Conservation (phyloP, 2,113 vertebrate species). For the Salvelinus alpinus region DNA sequence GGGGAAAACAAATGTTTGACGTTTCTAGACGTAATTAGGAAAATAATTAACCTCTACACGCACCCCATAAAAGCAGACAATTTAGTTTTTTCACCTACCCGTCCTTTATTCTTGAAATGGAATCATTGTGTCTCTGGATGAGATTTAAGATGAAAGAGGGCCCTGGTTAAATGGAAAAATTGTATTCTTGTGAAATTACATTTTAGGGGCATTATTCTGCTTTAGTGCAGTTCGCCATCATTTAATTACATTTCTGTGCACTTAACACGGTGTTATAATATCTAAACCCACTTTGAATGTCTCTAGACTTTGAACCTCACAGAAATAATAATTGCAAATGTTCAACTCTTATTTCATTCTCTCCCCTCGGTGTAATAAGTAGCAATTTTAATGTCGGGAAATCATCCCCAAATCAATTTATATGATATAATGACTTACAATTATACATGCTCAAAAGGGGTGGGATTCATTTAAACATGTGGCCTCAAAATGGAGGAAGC, state of each 20-base stretch:
- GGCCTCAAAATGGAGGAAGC: slow-evolving; percentile 36
- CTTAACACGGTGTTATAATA: slow-evolving; percentile 26
- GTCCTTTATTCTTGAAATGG: slow-evolving; percentile 32
- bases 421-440: slow-evolving; percentile 5
- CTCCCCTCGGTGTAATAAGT: slow-evolving; percentile 3
- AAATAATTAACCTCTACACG: slow-evolving; percentile 66
- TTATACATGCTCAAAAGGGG: slow-evolving; percentile 11
- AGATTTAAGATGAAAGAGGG: slow-evolving; percentile 27
- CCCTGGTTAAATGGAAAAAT: slow-evolving; percentile 31
- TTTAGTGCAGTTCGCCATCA: slow-evolving; percentile 30
- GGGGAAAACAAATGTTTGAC: slow-evolving; percentile 71
- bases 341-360: slow-evolving; percentile 8
- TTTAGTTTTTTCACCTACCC: slow-evolving; percentile 34
- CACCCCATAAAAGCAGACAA: slow-evolving; percentile 49
- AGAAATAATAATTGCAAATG: slow-evolving; percentile 23
- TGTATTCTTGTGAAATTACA: slow-evolving; percentile 33
- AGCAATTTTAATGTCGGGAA: slow-evolving; percentile 23
- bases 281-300: slow-evolving; percentile 18
- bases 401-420: slow-evolving; percentile 11
- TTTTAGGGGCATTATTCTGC: slow-evolving; percentile 33
- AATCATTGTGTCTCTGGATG: slow-evolving; percentile 30
- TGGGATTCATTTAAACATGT: slow-evolving; percentile 16
- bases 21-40: slow-evolving; percentile 66
- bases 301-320: slow-evolving; percentile 25
- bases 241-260: slow-evolving; percentile 40